Evolutionary conservation across 35 echinoderm and acorn worm genomes (phyloP).

Genomic region (Apostichopus parvimensis): DNA sequence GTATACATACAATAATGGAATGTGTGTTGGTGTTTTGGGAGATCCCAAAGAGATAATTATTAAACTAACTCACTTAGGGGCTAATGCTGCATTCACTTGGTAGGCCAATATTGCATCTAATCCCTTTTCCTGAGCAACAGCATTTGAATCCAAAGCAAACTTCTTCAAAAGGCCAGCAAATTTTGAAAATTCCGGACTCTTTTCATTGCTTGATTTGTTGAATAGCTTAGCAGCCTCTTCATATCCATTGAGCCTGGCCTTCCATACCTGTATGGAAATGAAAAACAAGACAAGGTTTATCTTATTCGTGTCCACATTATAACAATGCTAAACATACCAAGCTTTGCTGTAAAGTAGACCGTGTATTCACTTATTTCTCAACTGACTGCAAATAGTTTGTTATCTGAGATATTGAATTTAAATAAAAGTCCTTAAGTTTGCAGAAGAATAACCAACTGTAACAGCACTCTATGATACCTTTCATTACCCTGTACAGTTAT

Average conservation of each 20-base stretch:
- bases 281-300: neutral
- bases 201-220: conserved; percentile 66
- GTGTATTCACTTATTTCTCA: no score
- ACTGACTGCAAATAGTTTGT: no score
- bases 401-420: no score
- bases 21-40: no score
- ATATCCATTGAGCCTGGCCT: conserved; percentile 89
- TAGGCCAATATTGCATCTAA: conserved; percentile 87
- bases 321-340: neutral
- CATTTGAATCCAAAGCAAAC: conserved; percentile 95
- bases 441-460: no score
- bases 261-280: conserved; percentile 80
- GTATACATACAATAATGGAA: no score
- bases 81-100: conserved; percentile 73
- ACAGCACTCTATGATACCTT: no score
- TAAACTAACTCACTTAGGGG: conserved; percentile 75
- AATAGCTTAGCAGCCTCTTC: conserved; percentile 87
- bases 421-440: no score
- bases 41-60: no score
- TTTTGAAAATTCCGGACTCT: conserved; percentile 94
- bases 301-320: neutral
- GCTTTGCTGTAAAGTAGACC: neutral
- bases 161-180: conserved; percentile 91
- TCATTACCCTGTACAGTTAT: no score
- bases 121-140: conserved; percentile 97